Evolutionary conservation across 2,797 vertebrate species (phyloP).

Genomic region (Tapera naevia): DNA sequence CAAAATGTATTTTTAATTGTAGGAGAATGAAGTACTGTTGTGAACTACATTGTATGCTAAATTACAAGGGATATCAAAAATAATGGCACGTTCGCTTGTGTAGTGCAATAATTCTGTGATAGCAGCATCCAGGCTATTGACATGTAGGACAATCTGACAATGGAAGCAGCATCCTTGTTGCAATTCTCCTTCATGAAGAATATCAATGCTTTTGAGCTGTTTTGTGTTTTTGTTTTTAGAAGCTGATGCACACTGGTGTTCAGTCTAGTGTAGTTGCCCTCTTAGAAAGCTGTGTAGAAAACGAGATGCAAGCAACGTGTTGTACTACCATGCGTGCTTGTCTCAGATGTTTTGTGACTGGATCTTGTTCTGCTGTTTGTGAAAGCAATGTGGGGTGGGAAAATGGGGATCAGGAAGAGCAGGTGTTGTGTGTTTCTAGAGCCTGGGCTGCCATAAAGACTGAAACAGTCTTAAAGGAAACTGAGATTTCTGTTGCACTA

Average conservation of each 20-base stretch:
- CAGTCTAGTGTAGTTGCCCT: background rate
- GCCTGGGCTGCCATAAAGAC: background rate
- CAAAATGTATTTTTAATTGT: conserved; percentile 2
- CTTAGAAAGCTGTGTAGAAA: background rate
- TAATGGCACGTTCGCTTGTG: background rate
- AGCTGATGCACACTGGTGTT: background rate
- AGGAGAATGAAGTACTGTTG: background rate
- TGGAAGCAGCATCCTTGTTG: background rate
- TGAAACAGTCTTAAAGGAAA: background rate
- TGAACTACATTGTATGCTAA: background rate
- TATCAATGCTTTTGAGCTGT: background rate
- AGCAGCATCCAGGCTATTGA: background rate
- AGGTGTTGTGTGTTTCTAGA: background rate
- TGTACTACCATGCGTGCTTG: background rate
- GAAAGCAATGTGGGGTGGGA: background rate
- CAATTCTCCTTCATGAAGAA: background rate
- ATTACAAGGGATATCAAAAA: background rate
- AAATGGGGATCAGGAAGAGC: conserved; percentile 7
- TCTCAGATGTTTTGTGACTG: background rate
- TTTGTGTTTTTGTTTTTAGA: background rate
- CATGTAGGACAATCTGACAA: background rate
- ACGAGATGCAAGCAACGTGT: background rate
- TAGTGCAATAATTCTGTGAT: background rate
- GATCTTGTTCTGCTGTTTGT: background rate
- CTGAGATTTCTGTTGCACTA: conserved; percentile 1